phyloP scores from a whole-genome alignment of 2,888 invertebrate species.

The Octodonta nipae region DNA sequence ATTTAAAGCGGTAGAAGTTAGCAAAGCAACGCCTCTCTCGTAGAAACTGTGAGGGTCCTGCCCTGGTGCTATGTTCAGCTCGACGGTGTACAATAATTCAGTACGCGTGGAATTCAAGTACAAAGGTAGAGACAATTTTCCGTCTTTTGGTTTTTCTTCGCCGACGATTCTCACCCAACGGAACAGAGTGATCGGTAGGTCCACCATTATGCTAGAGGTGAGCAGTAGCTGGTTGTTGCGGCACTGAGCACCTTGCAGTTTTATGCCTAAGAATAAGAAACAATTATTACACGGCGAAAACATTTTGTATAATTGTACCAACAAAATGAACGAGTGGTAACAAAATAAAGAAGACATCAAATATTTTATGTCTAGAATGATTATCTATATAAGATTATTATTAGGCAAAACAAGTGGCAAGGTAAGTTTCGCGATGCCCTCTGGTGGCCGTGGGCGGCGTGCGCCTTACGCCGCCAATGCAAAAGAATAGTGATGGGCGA shows the following conservation, averaged over 20 bases:
- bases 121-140: conserved; percentile 80
- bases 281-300: neutral
- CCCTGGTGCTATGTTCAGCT: conserved; percentile 79
- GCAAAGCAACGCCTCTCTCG: conserved; percentile 92
- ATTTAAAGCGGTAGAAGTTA: conserved; percentile 84
- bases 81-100: conserved; percentile 88
- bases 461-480: too few relatives aligned
- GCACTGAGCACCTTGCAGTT: conserved; percentile 92
- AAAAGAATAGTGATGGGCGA: too few relatives aligned
- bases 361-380: too few relatives aligned
- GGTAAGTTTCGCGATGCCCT: too few relatives aligned
- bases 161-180: conserved; percentile 56
- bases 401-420: too few relatives aligned
- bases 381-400: too few relatives aligned
- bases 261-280: conserved; percentile 54
- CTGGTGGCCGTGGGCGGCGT: too few relatives aligned
- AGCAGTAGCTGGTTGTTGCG: conserved; percentile 79
- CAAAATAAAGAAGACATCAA: too few relatives aligned
- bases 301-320: too few relatives aligned
- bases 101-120: conserved; percentile 93
- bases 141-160: conserved; percentile 38
- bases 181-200: conserved; percentile 76
- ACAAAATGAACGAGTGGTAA: too few relatives aligned
- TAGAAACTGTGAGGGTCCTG: conserved; percentile 94
- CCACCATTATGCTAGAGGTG: conserved; percentile 89